These are phyloP conservation scores for Malurus leucopterus DNA, from an alignment of 2,797 vertebrate species.

Conservation along the genomic window DNA sequence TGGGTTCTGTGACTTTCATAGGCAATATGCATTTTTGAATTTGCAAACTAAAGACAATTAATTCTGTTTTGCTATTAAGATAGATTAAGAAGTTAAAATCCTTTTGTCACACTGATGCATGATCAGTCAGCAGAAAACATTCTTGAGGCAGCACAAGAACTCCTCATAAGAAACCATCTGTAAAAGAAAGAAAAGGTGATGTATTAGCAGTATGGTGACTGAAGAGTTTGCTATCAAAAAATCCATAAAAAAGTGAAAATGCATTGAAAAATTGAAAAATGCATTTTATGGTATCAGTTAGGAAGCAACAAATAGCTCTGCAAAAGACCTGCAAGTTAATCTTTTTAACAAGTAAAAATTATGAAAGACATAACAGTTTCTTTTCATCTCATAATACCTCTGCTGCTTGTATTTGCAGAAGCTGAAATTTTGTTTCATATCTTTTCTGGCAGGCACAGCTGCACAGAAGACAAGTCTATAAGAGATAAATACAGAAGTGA, in stretches of 20 bases:
- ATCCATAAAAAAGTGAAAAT: neutral
- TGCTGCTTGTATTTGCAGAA: neutral
- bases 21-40: neutral
- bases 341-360: neutral
- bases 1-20: neutral
- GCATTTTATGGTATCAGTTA: neutral
- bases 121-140: neutral
- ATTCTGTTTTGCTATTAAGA: neutral
- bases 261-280: neutral
- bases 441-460: neutral
- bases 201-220: neutral
- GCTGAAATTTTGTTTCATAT: neutral
- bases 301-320: neutral
- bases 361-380: neutral
- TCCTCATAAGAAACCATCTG: neutral
- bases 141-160: neutral
- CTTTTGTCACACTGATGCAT: neutral
- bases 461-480: neutral
- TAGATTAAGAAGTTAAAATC: neutral
- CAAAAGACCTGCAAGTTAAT: neutral
- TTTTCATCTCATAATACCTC: neutral
- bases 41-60: neutral
- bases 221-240: neutral
- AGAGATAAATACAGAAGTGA: neutral
- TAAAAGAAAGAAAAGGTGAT: neutral